Percentiles rank a stretch among this genome's conserved stretches.
phyloP scores from a whole-genome alignment of 2,113 vertebrate genomes.

The Oncorhynchus mykiss region DNA sequence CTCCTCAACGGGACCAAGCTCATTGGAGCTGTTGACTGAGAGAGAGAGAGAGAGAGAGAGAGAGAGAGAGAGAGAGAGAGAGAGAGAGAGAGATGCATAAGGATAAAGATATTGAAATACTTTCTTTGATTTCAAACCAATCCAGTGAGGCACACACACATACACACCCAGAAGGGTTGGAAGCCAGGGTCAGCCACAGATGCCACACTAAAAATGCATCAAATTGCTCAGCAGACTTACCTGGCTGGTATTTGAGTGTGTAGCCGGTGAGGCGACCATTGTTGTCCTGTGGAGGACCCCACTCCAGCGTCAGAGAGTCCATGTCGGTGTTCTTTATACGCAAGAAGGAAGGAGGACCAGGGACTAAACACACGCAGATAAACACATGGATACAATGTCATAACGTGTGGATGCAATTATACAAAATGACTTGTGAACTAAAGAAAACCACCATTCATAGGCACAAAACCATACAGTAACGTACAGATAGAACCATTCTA shows the following conservation, averaged over 20 bases:
- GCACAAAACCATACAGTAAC: too few species aligned
- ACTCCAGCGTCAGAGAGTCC: conserved; percentile 88
- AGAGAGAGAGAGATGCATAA: background rate
- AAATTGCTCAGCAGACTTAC: conserved; percentile 65
- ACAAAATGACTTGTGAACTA: too few species aligned
- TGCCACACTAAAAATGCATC: background rate
- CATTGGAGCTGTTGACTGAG: conserved; percentile 85
- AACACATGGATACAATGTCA: background rate
- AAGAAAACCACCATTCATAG: too few species aligned
- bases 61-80: background rate
- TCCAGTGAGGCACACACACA: background rate
- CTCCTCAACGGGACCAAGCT: conserved; percentile 81
- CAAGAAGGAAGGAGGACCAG: conserved; percentile 83
- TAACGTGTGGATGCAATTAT: too few species aligned
- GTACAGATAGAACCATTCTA: too few species aligned
- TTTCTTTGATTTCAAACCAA: too few species aligned
- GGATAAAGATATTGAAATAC: too few species aligned
- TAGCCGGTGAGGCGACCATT: conserved; percentile 89
- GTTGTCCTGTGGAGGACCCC: conserved; percentile 83
- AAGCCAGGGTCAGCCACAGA: background rate
- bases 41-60: background rate
- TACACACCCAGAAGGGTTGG: background rate
- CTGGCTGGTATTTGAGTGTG: conserved; percentile 88
- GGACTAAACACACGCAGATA: conserved; percentile 71
- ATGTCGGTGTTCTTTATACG: conserved; percentile 77